Percentiles rank a stretch among this genome's conserved stretches.
These are phyloP conservation scores for Gryllus longicercus DNA, from an alignment of 2,888 invertebrate species.

Conservation along the genomic window DNA sequence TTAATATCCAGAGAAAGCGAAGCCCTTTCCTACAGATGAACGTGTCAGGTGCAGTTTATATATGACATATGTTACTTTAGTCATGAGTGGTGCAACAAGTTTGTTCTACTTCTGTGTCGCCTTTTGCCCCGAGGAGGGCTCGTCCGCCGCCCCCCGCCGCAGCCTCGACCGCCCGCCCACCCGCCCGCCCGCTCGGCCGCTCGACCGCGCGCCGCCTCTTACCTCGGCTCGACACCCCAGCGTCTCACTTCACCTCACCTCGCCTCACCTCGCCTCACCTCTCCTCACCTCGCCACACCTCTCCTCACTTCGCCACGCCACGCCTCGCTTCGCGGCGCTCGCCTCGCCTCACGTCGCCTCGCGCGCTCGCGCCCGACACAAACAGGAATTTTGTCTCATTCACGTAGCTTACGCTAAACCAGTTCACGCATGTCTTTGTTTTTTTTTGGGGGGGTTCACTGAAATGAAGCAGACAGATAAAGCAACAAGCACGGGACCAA, in stretches of 20 bases:
- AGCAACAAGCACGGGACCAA: background rate
- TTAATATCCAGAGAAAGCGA: background rate
- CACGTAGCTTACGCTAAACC: background rate
- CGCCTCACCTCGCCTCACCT: no score
- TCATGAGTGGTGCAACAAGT: background rate
- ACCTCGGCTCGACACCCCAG: no score
- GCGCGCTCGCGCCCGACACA: background rate
- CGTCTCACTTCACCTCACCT: no score
- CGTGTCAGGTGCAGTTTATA: constrained; percentile 4
- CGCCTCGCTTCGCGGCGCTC: background rate
- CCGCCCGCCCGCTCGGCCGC: no score
- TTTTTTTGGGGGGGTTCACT: no score
- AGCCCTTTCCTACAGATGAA: background rate
- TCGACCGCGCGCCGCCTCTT: no score
- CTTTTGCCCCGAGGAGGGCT: background rate
- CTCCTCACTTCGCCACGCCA: background rate
- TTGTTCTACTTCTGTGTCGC: background rate
- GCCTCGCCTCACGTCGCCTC: background rate
- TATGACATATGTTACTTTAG: background rate
- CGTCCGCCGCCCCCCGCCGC: background rate
- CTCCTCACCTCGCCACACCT: no score
- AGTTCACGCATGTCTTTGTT: no score
- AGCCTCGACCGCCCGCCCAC: background rate
- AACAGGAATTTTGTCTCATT: background rate
- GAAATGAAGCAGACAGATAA: constrained; percentile 2